A percentile compares a stretch with the other conserved stretches of the same genome.
These are phyloP conservation scores for Colistium nudipinnis DNA, from an alignment of 2,113 vertebrate genomes.

Conservation along the genomic window DNA sequence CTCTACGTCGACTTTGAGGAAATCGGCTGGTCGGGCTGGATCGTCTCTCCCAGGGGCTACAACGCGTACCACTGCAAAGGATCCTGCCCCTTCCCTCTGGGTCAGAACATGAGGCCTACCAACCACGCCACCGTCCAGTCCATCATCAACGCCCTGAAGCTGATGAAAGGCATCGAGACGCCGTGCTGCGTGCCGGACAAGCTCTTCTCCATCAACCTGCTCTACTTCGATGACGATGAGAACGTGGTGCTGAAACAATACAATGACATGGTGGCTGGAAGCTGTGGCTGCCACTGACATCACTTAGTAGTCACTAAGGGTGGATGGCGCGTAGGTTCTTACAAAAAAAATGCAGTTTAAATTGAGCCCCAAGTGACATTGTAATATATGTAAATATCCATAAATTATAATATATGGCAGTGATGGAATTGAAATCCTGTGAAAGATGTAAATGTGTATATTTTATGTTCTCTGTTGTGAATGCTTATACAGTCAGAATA, in stretches of 20 bases:
- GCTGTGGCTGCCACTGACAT: slow-evolving; percentile 85
- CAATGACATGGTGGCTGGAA: slow-evolving; percentile 87
- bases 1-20: slow-evolving; percentile 88
- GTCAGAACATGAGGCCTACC: slow-evolving; percentile 86
- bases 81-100: slow-evolving; percentile 85
- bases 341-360: neutral
- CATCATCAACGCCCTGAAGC: slow-evolving; percentile 86
- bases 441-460: slow-evolving; percentile 78
- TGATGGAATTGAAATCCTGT: slow-evolving; percentile 54
- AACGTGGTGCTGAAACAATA: slow-evolving; percentile 88
- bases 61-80: slow-evolving; percentile 88
- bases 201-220: slow-evolving; percentile 86
- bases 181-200: slow-evolving; percentile 88
- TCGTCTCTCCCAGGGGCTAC: slow-evolving; percentile 86
- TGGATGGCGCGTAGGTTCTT: neutral
- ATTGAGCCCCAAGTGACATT: slow-evolving; percentile 34
- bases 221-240: slow-evolving; percentile 87
- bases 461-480: slow-evolving; percentile 69
- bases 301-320: neutral
- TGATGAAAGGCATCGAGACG: slow-evolving; percentile 79
- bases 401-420: slow-evolving; percentile 84
- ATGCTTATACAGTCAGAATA: slow-evolving; percentile 67
- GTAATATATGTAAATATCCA: slow-evolving; percentile 85
- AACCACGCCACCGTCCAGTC: slow-evolving; percentile 89
- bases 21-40: slow-evolving; percentile 88